phyloP scores from a whole-genome alignment of 1,140 invertebrate species.

The Caenorhabditis brenneri region DNA sequence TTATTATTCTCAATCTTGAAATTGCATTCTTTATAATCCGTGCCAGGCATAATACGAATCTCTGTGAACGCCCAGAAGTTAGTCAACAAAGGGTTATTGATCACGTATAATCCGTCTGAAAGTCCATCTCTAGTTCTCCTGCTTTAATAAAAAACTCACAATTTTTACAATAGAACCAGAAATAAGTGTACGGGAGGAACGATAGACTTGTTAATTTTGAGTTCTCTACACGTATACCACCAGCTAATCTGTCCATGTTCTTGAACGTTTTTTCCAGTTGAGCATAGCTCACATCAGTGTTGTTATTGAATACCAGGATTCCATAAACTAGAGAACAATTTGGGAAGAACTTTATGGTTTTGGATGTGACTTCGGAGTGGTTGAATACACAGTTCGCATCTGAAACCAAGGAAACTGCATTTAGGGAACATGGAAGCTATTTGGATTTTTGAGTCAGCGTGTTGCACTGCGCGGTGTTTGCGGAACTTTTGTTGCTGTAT shows the following conservation, averaged over 20 bases:
- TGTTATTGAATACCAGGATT: background rate
- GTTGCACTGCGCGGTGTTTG: too few species aligned
- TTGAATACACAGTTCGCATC: too few species aligned
- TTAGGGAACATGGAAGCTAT: too few species aligned
- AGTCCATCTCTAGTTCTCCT: too few species aligned
- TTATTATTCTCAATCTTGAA: background rate
- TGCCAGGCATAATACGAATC: too few species aligned
- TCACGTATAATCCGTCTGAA: background rate
- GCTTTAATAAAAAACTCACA: background rate
- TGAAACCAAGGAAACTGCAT: too few species aligned
- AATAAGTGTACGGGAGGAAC: too few species aligned
- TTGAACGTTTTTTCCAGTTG: too few species aligned
- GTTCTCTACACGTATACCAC: background rate
- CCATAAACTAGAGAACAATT: background rate
- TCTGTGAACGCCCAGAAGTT: background rate
- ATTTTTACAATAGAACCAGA: background rate
- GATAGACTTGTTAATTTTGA: background rate
- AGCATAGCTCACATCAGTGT: background rate
- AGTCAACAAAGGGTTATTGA: background rate
- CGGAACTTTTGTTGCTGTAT: too few species aligned
- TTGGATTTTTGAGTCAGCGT: too few species aligned
- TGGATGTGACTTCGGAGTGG: background rate
- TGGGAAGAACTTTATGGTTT: background rate
- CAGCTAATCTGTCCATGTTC: background rate
- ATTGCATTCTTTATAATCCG: too few species aligned